A percentile compares a stretch with the other conserved stretches of the same genome.
These are phyloP conservation scores for Lordiphosa clarofinis DNA, from an alignment of 1,140 invertebrate species.

Conservation along the genomic window DNA sequence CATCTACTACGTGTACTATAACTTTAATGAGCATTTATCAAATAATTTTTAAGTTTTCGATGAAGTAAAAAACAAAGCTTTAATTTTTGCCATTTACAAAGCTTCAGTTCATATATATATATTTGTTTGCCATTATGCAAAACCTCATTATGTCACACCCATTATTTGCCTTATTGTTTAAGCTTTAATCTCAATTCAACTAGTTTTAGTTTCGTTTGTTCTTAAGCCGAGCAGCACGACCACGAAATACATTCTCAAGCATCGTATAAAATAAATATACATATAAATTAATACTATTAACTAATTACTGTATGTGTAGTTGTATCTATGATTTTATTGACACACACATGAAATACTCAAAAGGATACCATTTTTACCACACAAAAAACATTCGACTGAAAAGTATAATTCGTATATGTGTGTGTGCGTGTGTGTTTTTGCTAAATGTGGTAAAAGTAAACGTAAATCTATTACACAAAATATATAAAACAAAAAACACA, in stretches of 20 bases:
- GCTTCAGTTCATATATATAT: constrained; percentile 54
- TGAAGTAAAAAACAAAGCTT: constrained; percentile 72
- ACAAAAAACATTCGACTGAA: constrained; percentile 73
- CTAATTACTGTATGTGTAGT: constrained; percentile 60
- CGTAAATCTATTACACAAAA: constrained; percentile 68
- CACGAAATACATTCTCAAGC: constrained; percentile 26
- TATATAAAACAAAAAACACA: constrained; percentile 15
- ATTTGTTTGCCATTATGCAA: constrained; percentile 55
- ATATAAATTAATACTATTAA: constrained; percentile 26
- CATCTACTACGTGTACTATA: neutral
- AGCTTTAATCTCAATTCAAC: constrained; percentile 56
- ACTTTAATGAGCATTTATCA: constrained; percentile 49
- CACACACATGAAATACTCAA: constrained; percentile 63
- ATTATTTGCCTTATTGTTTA: constrained; percentile 70
- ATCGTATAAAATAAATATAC: constrained; percentile 37
- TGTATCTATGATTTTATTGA: constrained; percentile 68
- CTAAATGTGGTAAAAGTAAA: constrained; percentile 76
- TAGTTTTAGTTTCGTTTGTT: constrained; percentile 52
- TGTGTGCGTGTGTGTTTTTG: constrained; percentile 63
- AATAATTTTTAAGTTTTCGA: constrained; percentile 31
- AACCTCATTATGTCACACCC: constrained; percentile 48
- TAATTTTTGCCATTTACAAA: constrained; percentile 75
- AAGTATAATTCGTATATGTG: constrained; percentile 52
- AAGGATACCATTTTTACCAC: constrained; percentile 57
- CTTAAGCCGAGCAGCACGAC: constrained; percentile 27